Evolutionary conservation across 2,113 vertebrate genomes (phyloP).

Genomic region (Tragelaphus scriptus): DNA sequence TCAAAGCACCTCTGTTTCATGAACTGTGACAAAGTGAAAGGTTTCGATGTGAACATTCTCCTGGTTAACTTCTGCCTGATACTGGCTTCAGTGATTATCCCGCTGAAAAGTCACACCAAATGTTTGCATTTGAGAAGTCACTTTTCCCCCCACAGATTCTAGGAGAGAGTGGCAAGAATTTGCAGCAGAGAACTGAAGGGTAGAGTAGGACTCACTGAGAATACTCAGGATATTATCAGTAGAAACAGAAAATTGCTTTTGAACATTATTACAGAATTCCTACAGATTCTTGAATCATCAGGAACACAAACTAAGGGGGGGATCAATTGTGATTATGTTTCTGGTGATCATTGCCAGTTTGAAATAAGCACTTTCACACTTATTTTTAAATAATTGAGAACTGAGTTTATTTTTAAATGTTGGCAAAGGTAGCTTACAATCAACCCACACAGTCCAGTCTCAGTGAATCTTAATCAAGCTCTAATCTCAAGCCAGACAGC

Average conservation of each 20-base stretch:
- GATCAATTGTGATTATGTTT: background rate
- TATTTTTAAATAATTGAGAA: constrained; percentile 32
- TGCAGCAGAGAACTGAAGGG: background rate
- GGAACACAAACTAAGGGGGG: background rate
- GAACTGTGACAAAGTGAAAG: constrained; percentile 46
- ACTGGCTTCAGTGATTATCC: constrained; percentile 11
- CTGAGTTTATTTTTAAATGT: constrained; percentile 34
- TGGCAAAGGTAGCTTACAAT: constrained; percentile 16
- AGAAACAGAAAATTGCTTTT: constrained; percentile 54
- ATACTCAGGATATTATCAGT: constrained; percentile 41
- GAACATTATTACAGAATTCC: background rate
- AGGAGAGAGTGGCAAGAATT: background rate
- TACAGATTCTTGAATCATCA: constrained; percentile 37
- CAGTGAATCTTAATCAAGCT: background rate
- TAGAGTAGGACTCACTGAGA: background rate
- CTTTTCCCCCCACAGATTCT: background rate
- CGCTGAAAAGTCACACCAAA: constrained; percentile 32
- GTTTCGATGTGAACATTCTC: constrained; percentile 45
- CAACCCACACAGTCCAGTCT: constrained; percentile 1
- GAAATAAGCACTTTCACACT: constrained; percentile 28
- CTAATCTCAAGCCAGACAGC: background rate
- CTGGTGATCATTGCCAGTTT: background rate
- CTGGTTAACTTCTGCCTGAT: constrained; percentile 50
- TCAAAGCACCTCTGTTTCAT: constrained; percentile 2
- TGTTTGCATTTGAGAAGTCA: constrained; percentile 54